Evolutionary conservation across 1,140 invertebrate species (phyloP).

Genomic region (Aplysia californica): DNA sequence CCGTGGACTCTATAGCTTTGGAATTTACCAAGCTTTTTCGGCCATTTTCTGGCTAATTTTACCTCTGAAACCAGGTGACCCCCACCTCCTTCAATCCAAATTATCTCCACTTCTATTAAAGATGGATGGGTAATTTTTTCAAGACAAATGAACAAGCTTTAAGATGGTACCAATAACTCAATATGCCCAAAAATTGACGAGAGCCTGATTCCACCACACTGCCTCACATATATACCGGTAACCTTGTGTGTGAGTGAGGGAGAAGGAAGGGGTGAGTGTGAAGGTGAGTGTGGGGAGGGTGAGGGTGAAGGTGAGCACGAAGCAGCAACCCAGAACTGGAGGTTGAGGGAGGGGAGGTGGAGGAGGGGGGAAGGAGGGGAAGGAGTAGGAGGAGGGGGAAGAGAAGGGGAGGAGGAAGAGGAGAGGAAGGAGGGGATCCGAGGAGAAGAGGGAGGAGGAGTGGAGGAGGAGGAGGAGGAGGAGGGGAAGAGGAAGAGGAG

Average conservation of each 20-base stretch:
- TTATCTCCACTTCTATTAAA: too few relatives aligned
- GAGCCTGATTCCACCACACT: too few relatives aligned
- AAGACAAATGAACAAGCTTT: too few relatives aligned
- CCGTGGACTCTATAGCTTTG: too few relatives aligned
- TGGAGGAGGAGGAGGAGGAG: background rate
- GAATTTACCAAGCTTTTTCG: too few relatives aligned
- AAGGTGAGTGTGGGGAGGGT: background rate
- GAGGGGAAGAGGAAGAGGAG: background rate
- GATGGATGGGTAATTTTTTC: too few relatives aligned
- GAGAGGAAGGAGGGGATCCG: background rate
- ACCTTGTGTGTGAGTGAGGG: background rate
- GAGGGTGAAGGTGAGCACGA: background rate
- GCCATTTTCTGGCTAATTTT: too few relatives aligned
- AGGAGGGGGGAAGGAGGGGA: background rate
- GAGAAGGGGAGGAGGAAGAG: background rate
- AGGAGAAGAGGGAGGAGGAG: background rate
- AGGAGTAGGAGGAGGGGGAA: background rate
- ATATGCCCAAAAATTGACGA: too few relatives aligned
- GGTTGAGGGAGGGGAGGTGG: background rate
- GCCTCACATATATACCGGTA: background rate
- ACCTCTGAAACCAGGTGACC: too few relatives aligned
- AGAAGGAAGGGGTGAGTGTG: background rate
- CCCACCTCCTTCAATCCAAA: too few relatives aligned
- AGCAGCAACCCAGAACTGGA: too few relatives aligned
- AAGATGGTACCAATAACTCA: too few relatives aligned